Percentiles rank a stretch among this genome's conserved stretches.
phyloP scores from a whole-genome alignment of 2,113 vertebrate genomes.

The Daubentonia madagascariensis region DNA sequence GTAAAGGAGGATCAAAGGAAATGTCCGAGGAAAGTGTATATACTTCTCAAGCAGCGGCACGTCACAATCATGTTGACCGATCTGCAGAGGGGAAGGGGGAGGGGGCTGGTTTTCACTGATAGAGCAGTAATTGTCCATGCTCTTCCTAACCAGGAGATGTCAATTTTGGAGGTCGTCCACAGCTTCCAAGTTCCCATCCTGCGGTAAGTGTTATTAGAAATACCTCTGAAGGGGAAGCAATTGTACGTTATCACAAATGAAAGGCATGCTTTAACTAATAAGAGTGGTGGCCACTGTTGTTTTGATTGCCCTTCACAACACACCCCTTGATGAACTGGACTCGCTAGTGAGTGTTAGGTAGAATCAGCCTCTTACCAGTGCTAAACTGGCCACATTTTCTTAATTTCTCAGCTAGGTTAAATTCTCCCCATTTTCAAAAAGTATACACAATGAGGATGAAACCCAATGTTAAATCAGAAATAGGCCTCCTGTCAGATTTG shows the following conservation, averaged over 20 bases:
- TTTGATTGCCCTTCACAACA: neutral
- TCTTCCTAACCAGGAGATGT: conserved; percentile 68
- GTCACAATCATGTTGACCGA: accelerated
- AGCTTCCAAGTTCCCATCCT: conserved; percentile 72
- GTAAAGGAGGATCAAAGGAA: neutral
- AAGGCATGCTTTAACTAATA: neutral
- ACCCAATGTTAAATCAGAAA: neutral
- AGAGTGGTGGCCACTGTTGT: accelerated
- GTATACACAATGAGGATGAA: neutral
- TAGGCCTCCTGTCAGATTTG: neutral
- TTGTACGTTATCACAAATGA: neutral
- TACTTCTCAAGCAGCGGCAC: no score
- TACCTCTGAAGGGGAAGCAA: neutral
- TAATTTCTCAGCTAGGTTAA: neutral
- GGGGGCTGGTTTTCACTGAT: neutral
- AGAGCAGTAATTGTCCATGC: neutral
- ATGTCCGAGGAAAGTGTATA: neutral
- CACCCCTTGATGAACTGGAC: neutral
- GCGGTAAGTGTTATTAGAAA: conserved; percentile 72
- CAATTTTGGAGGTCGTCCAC: conserved; percentile 62
- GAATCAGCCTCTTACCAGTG: neutral
- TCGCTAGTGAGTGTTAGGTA: neutral
- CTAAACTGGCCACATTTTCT: neutral
- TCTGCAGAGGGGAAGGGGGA: neutral
- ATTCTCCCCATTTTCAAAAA: neutral